phyloP scores from a whole-genome alignment of 2,888 invertebrate species.

The Prostheceraeus crozeri region DNA sequence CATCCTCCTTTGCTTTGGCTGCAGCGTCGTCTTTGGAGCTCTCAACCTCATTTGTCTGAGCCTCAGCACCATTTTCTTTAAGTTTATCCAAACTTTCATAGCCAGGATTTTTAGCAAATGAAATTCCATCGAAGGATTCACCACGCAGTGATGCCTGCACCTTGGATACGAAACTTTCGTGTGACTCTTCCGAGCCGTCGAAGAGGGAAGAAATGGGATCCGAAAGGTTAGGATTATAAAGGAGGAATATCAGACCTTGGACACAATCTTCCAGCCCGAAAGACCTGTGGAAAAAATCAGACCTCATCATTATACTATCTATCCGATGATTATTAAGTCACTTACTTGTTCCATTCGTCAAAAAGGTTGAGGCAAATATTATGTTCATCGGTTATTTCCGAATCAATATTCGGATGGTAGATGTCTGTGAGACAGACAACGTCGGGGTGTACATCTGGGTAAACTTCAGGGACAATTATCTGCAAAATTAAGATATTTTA shows the following conservation, averaged over 20 bases:
- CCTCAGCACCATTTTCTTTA: too few species aligned
- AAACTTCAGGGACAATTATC: slow-evolving; percentile 53
- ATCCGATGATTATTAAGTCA: too few species aligned
- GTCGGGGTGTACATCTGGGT: slow-evolving; percentile 88
- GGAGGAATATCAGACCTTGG: slow-evolving; percentile 47
- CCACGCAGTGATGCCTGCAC: slow-evolving; percentile 44
- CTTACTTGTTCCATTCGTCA: slow-evolving; percentile 44
- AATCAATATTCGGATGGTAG: slow-evolving; percentile 91
- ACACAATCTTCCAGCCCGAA: slow-evolving; percentile 45
- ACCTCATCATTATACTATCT: too few species aligned
- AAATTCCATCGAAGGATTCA: slow-evolving; percentile 42
- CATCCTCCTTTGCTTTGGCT: too few species aligned
- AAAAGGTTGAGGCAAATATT: slow-evolving; percentile 48
- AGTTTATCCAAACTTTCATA: too few species aligned
- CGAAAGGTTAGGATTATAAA: slow-evolving; percentile 46
- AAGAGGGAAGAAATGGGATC: slow-evolving; percentile 46
- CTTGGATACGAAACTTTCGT: slow-evolving; percentile 43
- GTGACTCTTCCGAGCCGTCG: slow-evolving; percentile 26
- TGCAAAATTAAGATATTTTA: neutral
- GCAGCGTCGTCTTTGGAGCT: too few species aligned
- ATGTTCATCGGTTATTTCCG: slow-evolving; percentile 33
- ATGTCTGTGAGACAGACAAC: slow-evolving; percentile 89
- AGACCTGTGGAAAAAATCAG: slow-evolving; percentile 18
- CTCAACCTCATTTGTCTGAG: too few species aligned
- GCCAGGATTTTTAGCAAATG: slow-evolving; percentile 32